Base-by-base conservation (phyloP, 2,797 vertebrate genomes). In the Cynopterus sphinx region DNA sequence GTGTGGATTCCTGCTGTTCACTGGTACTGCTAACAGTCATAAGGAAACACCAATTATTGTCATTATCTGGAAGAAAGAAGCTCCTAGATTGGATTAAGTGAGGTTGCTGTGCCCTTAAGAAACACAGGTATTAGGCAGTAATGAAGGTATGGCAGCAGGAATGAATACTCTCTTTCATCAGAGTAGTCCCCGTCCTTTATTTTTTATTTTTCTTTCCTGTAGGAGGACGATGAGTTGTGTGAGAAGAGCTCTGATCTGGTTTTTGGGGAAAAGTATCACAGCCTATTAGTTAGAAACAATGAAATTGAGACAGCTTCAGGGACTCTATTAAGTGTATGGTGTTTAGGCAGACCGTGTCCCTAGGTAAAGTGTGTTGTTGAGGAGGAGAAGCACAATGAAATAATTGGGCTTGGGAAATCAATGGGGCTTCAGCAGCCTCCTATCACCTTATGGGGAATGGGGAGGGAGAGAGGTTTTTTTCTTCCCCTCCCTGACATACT, bases 331-430 rank as follows among this genome's bases (percentile, higher is more conserved):
- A 99, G 98, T 98, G 98, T 97, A 96, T 97, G 92, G 98, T 98
- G 98, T 99, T 99, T 99, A 99, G 99, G 99, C 99, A 99, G 99
- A 98, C 98, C 65, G 90, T 97, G 97, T 99, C 99, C 99, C 99
- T 98, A 91, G 98, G 98, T 99, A 98, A 98, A 98, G 98, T 96
- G 97, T 98, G 98, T 99, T 99, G 98, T 99, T 98, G 99, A 98
- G 98, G 98, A 99, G 99, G 99, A 99, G 99, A 98, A 98, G 98
- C 98, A 98, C 98, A 98, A 98, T 98, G 98, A 99, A 99, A 99
- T 99, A 99, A 99, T 99, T 99, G 99, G 99, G 98, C 99, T 98
- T 99, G 99, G 99, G 99, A 99, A 99, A 99, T 99, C 99, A 99
- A 98, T 98, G 98, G 99, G 99, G 99, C 99, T 99, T 99, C 99